phyloP scores from a whole-genome alignment of 2,113 vertebrate species.

The Chloebia gouldiae region DNA sequence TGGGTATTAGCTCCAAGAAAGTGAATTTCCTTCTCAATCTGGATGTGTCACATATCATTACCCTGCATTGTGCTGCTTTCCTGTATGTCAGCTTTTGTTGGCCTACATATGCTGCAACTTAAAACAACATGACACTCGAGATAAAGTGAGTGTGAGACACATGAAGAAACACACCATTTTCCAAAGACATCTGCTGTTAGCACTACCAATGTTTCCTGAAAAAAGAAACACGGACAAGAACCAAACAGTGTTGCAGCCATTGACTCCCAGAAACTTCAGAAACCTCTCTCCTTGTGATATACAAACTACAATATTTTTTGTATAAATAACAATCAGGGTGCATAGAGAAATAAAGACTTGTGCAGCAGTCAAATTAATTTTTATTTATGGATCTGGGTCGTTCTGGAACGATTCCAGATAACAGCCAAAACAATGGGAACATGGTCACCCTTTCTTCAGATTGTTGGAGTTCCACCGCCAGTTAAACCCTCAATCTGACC shows the following conservation, averaged over 20 bases:
- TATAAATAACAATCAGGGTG: background rate
- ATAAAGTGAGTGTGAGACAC: background rate
- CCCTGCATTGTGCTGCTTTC: background rate
- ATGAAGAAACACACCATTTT: background rate
- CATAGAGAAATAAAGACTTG: background rate
- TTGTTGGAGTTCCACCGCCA: background rate
- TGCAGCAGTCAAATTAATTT: background rate
- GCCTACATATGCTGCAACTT: constrained; percentile 55
- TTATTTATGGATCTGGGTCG: background rate
- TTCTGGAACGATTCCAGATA: background rate
- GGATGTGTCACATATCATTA: constrained; percentile 34
- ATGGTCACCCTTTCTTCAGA: background rate
- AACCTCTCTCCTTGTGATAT: background rate
- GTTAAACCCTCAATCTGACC: background rate
- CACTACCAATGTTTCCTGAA: background rate
- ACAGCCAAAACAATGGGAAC: background rate
- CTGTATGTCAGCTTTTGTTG: constrained; percentile 44
- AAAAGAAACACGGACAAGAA: background rate
- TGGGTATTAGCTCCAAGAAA: background rate
- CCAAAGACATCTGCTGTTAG: background rate
- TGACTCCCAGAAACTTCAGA: background rate
- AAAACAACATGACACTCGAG: constrained; percentile 32
- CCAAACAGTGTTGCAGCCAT: background rate
- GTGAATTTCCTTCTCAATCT: background rate
- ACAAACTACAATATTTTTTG: background rate